Evolutionary conservation across 2,113 vertebrate genomes (phyloP), one percentile per base, ranked within the genome.

Genomic region (Serilophus lunatus): DNA sequence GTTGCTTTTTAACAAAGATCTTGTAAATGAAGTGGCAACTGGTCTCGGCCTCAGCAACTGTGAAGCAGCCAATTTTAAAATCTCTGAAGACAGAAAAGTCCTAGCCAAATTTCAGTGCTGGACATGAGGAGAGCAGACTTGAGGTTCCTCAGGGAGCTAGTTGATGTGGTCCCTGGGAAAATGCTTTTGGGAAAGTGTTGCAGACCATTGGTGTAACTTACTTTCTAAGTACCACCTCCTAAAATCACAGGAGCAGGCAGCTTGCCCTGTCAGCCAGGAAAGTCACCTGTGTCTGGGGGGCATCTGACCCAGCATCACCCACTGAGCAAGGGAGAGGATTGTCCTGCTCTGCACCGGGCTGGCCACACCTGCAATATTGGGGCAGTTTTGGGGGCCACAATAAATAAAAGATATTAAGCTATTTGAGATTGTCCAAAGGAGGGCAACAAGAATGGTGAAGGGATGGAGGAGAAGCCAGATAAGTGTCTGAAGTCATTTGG

Each of bases 341-440:
- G 51, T 63, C 16, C 12, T 0, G 0, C 47, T 28, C 13, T 25
- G 49, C n/a, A 38, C 12, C 11, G 7, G 3, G 4, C 5, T 7
- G 18, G 22, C 29, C 8, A 70, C n/a, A n/a, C 19, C 47, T 47
- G 10, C 12, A 40, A 4, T 56, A 5, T 10, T 25, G n/a, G 4
- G 11, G 4, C 10, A 24, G 10, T 42, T 71, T 35, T 42, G 25
- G 20, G 25, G 3, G 12, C 17, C 2, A 2, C 18, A 49, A 20
- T 14, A 31, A 6, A 35, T 49, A 13, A 54, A 53, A 33, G 15
- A n/a, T 4, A 16, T 24, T 22, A 31, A 49, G 9, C 25, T 64
- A 6, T 20, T 49, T 9, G 8, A 54, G 7, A 40, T 16, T 47
- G 8, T 47, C 8, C 40, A 23, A 64, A 44, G 40, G 40, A 33